Evolutionary conservation across 2,888 invertebrate species (phyloP), one percentile per base, ranked within the genome.

Genomic region (Emmelina monodactyla): DNA sequence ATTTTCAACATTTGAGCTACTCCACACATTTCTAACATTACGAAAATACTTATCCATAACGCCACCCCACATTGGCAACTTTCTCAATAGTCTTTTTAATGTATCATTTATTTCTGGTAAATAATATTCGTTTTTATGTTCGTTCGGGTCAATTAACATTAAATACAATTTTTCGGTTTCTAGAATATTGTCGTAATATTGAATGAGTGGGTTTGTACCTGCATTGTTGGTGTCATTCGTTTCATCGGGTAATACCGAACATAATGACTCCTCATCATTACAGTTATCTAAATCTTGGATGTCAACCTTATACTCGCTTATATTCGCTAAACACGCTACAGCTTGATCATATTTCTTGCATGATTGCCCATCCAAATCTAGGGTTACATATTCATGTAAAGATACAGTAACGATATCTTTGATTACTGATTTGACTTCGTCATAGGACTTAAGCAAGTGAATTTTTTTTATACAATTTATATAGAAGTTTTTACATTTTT

Each of bases 1-100:
- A 32, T 35, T 42, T 33, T 37, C 37, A 31, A 37, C 33, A 35
- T 39, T 39, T 33, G 41, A 39, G 31, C 39, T 42, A 32, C 37
- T 37, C 7, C n/a, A 32, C 25, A 33, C 31, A 13, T 12, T 12
- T 30, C 16, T 42, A 33, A 16, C 32, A 19, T 42, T 32, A 28
- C 16, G 13, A 32, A 40, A 40, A 42, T 39, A 38, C 14, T 40
- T 35, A 32, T 35, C 12, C 38, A 40, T 36, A 30, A 37, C 35
- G 31, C 15, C 14, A 32, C 40, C 31, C 40, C 41, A 38, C 34
- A 42, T 38, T 14, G 40, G 40, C 11, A 40, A 25, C 15, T 40
- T 40, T 40, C 25, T 31, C 13, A 40, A 34, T 15, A 40, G 35
- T 34, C 38, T 33, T 32, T 40, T 38, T 36, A 38, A 16, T 30